Conservation (phyloP, 2,113 vertebrate genomes). For the Kryptolebias marmoratus region DNA sequence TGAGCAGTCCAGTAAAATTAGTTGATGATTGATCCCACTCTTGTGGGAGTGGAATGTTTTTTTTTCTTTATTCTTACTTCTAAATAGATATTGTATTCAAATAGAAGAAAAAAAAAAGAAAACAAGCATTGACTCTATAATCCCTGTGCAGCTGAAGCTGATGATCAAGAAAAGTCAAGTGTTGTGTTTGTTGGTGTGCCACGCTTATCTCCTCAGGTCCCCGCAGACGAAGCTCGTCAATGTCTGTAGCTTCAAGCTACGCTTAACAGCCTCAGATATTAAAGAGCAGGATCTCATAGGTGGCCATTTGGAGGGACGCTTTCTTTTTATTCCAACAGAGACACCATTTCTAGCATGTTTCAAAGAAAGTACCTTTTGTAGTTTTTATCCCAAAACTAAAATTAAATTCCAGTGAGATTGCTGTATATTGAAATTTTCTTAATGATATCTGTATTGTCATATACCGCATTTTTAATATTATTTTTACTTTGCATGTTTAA, state of each 20-base stretch:
- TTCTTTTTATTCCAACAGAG: conserved; percentile 78
- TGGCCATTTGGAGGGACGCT: conserved; percentile 76
- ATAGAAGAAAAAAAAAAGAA: conserved; percentile 65
- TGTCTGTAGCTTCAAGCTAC: conserved; percentile 83
- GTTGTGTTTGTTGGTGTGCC: conserved; percentile 85
- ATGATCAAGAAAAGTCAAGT: conserved; percentile 84
- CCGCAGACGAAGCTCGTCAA: conserved; percentile 86
- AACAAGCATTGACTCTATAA: conserved; percentile 84
- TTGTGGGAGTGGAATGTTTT: conserved; percentile 68
- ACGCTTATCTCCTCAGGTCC: conserved; percentile 80
- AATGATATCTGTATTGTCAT: not conserved
- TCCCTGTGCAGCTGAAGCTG: conserved; percentile 83
- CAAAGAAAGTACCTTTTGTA: conserved; percentile 29
- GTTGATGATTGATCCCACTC: conserved; percentile 82
- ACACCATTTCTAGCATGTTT: conserved; percentile 49
- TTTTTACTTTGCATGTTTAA: not conserved
- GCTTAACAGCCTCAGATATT: conserved; percentile 84
- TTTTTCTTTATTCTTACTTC: conserved; percentile 48
- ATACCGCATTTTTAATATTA: not conserved
- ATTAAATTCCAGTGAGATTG: conserved; percentile 9
- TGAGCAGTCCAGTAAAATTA: conserved; percentile 83
- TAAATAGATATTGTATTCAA: conserved; percentile 87
- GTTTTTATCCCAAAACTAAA: conserved; percentile 29
- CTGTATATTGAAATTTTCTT: not conserved
- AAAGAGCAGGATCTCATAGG: conserved; percentile 82